phyloP scores from a whole-genome alignment of 2,888 invertebrate species.

The Toxonevra muliebris region DNA sequence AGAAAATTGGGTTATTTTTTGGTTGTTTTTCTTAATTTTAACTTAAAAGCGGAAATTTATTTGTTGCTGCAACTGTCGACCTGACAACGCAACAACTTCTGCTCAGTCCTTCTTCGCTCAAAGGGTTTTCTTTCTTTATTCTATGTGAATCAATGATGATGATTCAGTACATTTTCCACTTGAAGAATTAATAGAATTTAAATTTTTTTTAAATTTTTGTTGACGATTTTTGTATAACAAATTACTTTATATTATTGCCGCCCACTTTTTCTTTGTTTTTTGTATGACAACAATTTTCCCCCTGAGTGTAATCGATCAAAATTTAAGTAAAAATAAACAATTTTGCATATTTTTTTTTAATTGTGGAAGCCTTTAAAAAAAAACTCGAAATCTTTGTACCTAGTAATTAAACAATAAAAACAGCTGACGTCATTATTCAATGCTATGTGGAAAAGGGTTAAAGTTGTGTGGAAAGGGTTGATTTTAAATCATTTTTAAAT shows the following conservation, averaged over 20 bases:
- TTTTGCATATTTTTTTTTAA: slow-evolving; percentile 20
- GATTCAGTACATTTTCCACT: slow-evolving; percentile 53
- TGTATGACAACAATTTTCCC: slow-evolving; percentile 21
- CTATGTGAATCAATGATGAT: no score
- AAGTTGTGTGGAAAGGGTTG: neutral
- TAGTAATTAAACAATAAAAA: slow-evolving; percentile 39
- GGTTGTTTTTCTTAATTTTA: no score
- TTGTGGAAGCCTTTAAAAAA: slow-evolving; percentile 21
- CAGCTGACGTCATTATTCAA: slow-evolving; percentile 44
- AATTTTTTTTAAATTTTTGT: slow-evolving; percentile 1
- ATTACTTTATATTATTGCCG: slow-evolving; percentile 10
- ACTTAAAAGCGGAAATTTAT: neutral
- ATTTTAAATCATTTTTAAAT: no score
- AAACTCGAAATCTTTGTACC: slow-evolving; percentile 39
- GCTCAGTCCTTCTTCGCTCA: no score
- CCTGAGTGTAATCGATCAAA: slow-evolving; percentile 45
- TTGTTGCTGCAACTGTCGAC: slow-evolving; percentile 37
- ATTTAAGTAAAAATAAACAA: slow-evolving; percentile 25
- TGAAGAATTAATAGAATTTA: slow-evolving; percentile 41
- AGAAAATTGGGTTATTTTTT: no score
- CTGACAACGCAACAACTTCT: neutral
- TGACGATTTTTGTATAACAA: slow-evolving; percentile 25
- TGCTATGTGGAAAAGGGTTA: slow-evolving; percentile 19
- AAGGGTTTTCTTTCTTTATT: no score
- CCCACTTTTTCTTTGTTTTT: neutral